Evolutionary conservation across 2,113 vertebrate species (phyloP).

Genomic region (western clawed frog (Xenopus tropicalis)): DNA sequence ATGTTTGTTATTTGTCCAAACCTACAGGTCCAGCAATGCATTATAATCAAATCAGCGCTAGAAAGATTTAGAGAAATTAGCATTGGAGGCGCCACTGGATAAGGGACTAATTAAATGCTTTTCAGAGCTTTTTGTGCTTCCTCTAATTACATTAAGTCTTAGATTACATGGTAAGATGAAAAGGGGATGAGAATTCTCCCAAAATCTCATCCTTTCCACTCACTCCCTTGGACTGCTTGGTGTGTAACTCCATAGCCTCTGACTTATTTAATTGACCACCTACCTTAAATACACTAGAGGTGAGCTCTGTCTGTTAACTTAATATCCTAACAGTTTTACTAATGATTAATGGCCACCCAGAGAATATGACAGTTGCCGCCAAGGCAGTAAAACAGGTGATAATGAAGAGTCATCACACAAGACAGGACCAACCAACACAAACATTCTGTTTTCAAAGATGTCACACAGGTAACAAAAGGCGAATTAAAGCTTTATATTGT

Average conservation of each 20-base stretch:
- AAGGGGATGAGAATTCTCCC: slow-evolving; percentile 5
- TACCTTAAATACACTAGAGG: neutral
- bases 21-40: slow-evolving; percentile 2
- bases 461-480: no score
- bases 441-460: no score
- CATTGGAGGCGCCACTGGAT: slow-evolving; percentile 17
- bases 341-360: slow-evolving; percentile 3
- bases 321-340: neutral
- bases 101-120: slow-evolving; percentile 27
- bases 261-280: slow-evolving; percentile 27
- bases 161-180: slow-evolving; percentile 13
- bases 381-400: neutral
- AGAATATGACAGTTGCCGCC: neutral
- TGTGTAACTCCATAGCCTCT: neutral
- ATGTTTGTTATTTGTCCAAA: neutral
- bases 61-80: slow-evolving; percentile 23
- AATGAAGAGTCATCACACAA: neutral
- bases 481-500: no score
- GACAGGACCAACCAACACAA: neutral
- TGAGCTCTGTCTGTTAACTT: neutral
- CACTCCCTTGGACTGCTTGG: neutral
- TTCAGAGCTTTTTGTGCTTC: slow-evolving; percentile 14
- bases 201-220: neutral
- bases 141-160: slow-evolving; percentile 20
- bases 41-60: slow-evolving; percentile 12